These are phyloP conservation scores for Hemithea aestivaria DNA, from an alignment of 2,888 invertebrate species.

Conservation along the genomic window DNA sequence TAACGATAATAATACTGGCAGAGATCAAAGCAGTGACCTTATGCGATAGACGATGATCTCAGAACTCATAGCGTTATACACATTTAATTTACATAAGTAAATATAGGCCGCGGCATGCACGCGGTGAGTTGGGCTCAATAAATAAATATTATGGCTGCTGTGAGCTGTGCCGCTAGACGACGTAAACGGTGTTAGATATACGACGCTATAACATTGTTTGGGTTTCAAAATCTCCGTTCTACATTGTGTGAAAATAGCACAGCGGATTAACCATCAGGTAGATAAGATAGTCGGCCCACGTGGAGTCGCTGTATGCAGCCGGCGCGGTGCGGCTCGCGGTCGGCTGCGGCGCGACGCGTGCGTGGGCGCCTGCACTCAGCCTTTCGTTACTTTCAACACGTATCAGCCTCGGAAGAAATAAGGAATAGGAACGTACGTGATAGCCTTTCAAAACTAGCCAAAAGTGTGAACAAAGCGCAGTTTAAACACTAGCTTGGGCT, in stretches of 20 bases:
- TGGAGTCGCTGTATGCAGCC: conserved; percentile 31
- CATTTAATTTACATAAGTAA: conserved; percentile 29
- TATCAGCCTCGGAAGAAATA: no score
- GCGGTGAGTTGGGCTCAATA: conserved; percentile 23
- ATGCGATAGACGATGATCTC: conserved; percentile 25
- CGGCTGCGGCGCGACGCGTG: conserved; percentile 20
- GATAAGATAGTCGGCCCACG: conserved; percentile 71
- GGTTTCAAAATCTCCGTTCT: conserved; percentile 49
- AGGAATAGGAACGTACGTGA: no score
- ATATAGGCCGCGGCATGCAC: conserved; percentile 14
- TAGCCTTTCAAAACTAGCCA: no score
- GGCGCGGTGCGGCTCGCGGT: conserved; percentile 11
- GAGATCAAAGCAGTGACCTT: conserved; percentile 28
- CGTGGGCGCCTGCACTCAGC: conserved; percentile 62
- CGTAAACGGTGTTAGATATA: conserved; percentile 27
- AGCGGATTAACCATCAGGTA: conserved; percentile 53
- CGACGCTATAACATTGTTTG: conserved; percentile 29
- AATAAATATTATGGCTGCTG: conserved; percentile 20
- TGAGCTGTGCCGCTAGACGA: conserved; percentile 10
- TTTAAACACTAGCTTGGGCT: no score
- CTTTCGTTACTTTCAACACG: conserved; percentile 63
- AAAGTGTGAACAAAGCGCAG: no score
- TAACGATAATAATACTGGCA: conserved; percentile 14
- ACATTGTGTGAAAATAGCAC: conserved; percentile 61
- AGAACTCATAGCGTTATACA: conserved; percentile 27